Evolutionary conservation across 2,113 vertebrate species (phyloP).

Genomic region (Excalfactoria chinensis): DNA sequence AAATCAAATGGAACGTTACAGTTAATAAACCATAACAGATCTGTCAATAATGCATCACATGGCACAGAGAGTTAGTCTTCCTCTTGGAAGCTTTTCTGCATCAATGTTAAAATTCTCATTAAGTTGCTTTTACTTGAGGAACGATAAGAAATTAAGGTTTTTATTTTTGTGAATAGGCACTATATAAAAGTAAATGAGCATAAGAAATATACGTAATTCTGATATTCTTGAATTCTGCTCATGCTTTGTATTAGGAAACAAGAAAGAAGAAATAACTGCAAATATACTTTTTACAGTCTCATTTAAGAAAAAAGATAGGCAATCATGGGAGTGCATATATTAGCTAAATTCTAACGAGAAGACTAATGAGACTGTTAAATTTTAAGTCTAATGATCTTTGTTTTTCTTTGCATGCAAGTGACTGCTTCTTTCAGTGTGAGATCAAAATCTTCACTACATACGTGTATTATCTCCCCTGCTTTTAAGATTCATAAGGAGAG

Average conservation of each 20-base stretch:
- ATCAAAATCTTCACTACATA: not conserved
- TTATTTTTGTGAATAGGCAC: conserved; percentile 33
- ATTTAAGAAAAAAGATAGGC: conserved; percentile 47
- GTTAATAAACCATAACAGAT: not conserved
- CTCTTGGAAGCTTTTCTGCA: conserved; percentile 6
- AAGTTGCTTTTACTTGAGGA: conserved; percentile 10
- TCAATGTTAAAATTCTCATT: conserved; percentile 30
- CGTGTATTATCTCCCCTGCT: not conserved
- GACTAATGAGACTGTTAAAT: conserved; percentile 68
- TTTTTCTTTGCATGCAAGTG: not conserved
- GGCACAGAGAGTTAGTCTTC: not conserved
- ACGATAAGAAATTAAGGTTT: conserved; percentile 19
- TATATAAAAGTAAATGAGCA: conserved; percentile 53
- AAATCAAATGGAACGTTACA: conserved; percentile 7
- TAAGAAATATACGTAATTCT: not conserved
- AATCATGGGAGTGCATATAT: conserved; percentile 63
- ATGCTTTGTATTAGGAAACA: not conserved
- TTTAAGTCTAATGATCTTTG: conserved; percentile 62
- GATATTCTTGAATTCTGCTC: conserved; percentile 48
- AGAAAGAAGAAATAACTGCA: conserved; percentile 14
- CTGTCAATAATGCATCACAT: not conserved
- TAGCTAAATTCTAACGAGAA: conserved; percentile 64
- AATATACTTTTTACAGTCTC: conserved; percentile 46
- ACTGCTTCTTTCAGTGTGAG: conserved; percentile 5
- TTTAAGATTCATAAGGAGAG: not conserved